Percentiles rank a stretch among this genome's conserved stretches.
These are phyloP conservation scores for Tanypteryx hageni DNA, from an alignment of 2,888 invertebrate species.

Conservation along the genomic window DNA sequence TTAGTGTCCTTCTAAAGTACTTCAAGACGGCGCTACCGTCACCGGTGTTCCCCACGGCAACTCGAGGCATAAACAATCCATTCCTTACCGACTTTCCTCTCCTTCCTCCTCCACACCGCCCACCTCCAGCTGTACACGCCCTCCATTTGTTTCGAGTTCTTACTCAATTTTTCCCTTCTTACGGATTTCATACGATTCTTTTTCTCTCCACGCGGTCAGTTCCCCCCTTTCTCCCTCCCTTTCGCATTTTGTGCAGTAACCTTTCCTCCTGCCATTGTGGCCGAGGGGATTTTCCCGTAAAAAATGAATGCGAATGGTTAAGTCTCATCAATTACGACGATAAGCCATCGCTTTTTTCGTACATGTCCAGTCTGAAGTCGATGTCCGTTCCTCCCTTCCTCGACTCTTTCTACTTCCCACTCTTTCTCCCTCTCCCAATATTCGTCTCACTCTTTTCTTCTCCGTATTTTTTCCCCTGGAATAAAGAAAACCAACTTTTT, in stretches of 20 bases:
- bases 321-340: constrained; percentile 59
- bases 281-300: constrained; percentile 14
- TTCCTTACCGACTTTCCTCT: too few species aligned
- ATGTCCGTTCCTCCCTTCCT: neutral
- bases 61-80: too few species aligned
- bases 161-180: neutral
- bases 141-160: neutral
- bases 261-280: constrained; percentile 9
- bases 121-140: neutral
- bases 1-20: neutral
- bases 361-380: constrained; percentile 30
- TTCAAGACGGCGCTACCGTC: neutral
- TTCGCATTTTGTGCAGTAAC: neutral
- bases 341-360: constrained; percentile 43
- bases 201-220: neutral
- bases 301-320: constrained; percentile 26
- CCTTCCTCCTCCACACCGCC: neutral
- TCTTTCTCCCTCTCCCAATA: neutral
- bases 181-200: neutral
- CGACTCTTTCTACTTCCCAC: neutral
- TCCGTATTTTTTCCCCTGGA: neutral
- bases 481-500: neutral
- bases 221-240: neutral
- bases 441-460: neutral
- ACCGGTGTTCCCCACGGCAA: too few species aligned